Evolutionary conservation across 1,140 invertebrate genomes (phyloP), one percentile per base, ranked within the genome.

Genomic region (Nymphalis io): DNA sequence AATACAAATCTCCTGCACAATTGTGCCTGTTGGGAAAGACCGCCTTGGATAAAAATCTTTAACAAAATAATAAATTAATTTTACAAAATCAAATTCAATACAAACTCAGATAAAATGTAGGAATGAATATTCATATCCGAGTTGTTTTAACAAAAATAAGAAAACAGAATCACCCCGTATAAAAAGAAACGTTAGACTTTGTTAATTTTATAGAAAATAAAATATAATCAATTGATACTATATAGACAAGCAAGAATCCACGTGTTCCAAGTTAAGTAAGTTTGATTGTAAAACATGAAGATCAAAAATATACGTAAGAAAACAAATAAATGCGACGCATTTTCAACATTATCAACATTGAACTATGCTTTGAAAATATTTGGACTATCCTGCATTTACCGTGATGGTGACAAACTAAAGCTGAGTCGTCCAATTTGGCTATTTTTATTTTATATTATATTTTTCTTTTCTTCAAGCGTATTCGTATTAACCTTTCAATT

Each of bases 331-430:
- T 8, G 23, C 10, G 68, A 74, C 23, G 51, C 60, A 3, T 70
- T 74, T 18, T 74, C 60, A 18, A 62, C 63, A n/a, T 33, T 68
- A 33, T 33, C 21, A 60, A 39, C 38, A 44, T 64, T 67, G 16
- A 67, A 70, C 38, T 20, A 21, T 21, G 16, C 55, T 53, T 15
- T 74, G 21, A 71, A 57, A 23, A 51, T 61, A n/a, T 60, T 75
- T 10, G 65, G 60, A 12, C 38, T 75, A 8, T 68, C 66, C 40
- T 65, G 57, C 21, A 40, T 71, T 18, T 65, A 68, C 63, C 60
- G 68, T 3, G 51, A 62, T 53, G 42, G 61, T 0, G 60, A n/a
- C 10, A 23, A 46, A 5, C 20, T 74, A 16, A 62, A 67, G 53
- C 20, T 20, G 27, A 39, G n/a, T 3, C 44, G n/a, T 16, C 58